These are phyloP conservation scores for Nesoenas mayeri DNA, from an alignment of 2,113 vertebrate species.

Conservation along the genomic window DNA sequence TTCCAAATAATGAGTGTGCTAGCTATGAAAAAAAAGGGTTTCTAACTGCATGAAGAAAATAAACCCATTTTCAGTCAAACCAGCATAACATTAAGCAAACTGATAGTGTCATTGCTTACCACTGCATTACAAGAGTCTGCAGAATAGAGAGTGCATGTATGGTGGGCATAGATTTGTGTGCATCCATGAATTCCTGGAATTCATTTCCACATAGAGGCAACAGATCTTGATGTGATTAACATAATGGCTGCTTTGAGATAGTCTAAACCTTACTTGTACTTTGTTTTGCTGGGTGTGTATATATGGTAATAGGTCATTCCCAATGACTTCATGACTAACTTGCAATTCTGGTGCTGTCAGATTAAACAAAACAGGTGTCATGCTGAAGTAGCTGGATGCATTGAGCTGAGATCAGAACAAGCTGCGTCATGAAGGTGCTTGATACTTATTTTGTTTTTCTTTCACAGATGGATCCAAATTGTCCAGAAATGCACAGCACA, in stretches of 20 bases:
- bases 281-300: neutral
- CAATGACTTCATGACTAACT: neutral
- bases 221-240: neutral
- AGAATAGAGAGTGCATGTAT: neutral
- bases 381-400: neutral
- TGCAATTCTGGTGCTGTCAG: neutral
- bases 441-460: neutral
- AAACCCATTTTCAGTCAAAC: no score
- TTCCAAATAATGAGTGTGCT: no score
- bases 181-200: neutral
- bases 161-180: neutral
- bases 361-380: neutral
- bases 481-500: neutral
- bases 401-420: neutral
- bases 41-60: no score
- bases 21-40: no score
- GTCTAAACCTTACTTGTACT: neutral
- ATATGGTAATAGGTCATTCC: neutral
- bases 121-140: neutral
- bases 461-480: neutral
- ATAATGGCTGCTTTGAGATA: neutral
- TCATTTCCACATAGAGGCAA: neutral
- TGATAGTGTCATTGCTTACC: neutral
- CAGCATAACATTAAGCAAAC: neutral
- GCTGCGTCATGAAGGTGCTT: neutral